Evolutionary conservation across 2,113 vertebrate genomes (phyloP).

Genomic region (Ptilorrhoa leucosticta): DNA sequence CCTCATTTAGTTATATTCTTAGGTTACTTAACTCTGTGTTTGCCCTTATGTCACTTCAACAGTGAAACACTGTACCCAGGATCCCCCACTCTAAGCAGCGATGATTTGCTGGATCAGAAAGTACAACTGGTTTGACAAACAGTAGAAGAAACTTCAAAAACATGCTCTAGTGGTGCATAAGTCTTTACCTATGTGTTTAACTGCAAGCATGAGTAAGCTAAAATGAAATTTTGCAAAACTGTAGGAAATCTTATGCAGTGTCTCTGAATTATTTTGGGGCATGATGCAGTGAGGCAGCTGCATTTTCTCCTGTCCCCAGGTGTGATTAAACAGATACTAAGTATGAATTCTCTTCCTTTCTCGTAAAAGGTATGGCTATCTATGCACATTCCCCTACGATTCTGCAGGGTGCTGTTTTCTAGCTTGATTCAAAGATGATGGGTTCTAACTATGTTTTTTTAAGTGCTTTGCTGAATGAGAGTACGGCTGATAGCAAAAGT

Average conservation of each 20-base stretch:
- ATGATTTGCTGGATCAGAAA: not conserved
- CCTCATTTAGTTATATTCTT: not conserved
- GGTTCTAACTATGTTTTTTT: not conserved
- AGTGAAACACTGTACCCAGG: not conserved
- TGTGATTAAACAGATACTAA: not conserved
- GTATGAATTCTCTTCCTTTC: not conserved
- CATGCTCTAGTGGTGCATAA: not conserved
- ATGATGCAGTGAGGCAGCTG: not conserved
- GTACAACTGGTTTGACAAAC: not conserved
- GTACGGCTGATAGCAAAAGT: rapidly evolving
- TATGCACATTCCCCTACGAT: not conserved
- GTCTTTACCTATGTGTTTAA: not conserved
- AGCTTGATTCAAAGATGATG: not conserved
- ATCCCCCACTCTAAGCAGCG: not conserved
- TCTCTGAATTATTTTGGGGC: not conserved
- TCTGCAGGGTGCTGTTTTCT: not conserved
- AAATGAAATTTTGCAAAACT: not conserved
- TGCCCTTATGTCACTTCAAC: not conserved
- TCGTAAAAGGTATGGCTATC: not conserved
- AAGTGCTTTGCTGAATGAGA: not conserved
- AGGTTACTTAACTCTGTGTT: not conserved
- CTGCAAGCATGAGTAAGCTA: not conserved
- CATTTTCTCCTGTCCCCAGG: not conserved
- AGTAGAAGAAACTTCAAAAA: not conserved
- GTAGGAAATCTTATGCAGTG: not conserved